These are phyloP conservation scores for Eclectus roratus DNA, from an alignment of 2,113 vertebrate genomes.

Conservation along the genomic window DNA sequence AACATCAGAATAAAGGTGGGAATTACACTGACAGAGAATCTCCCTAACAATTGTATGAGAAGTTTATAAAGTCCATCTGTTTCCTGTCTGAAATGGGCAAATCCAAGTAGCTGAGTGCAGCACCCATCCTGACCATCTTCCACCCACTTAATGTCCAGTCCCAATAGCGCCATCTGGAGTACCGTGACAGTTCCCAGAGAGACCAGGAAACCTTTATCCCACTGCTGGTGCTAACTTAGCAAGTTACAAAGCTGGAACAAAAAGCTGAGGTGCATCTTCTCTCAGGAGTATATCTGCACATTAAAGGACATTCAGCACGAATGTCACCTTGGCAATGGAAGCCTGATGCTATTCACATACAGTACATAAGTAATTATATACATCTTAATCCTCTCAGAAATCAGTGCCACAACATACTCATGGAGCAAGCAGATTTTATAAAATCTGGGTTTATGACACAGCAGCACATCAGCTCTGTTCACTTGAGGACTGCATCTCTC, in stretches of 20 bases:
- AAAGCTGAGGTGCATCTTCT: not conserved
- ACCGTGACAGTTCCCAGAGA: not conserved
- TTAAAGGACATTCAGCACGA: fast-evolving
- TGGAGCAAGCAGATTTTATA: not conserved
- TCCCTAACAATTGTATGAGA: not conserved
- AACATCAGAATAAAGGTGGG: not conserved
- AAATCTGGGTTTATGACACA: not conserved
- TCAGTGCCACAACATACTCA: not conserved
- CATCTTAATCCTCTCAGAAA: not conserved
- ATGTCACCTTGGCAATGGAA: not conserved
- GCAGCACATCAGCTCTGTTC: not conserved
- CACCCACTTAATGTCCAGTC: not conserved
- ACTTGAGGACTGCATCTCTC: not conserved
- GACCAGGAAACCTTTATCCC: not conserved
- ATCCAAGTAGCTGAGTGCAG: not conserved
- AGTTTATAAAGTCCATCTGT: not conserved
- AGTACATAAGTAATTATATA: not conserved
- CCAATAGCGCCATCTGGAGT: not conserved
- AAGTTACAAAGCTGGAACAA: not conserved
- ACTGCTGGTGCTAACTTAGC: not conserved
- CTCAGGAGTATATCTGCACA: not conserved
- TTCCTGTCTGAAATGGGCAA: not conserved
- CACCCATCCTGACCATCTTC: not conserved
- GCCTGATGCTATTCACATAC: not conserved
- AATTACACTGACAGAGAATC: not conserved